Conservation (phyloP, 2,888 invertebrate genomes). For the Phragmatobia fuliginosa region DNA sequence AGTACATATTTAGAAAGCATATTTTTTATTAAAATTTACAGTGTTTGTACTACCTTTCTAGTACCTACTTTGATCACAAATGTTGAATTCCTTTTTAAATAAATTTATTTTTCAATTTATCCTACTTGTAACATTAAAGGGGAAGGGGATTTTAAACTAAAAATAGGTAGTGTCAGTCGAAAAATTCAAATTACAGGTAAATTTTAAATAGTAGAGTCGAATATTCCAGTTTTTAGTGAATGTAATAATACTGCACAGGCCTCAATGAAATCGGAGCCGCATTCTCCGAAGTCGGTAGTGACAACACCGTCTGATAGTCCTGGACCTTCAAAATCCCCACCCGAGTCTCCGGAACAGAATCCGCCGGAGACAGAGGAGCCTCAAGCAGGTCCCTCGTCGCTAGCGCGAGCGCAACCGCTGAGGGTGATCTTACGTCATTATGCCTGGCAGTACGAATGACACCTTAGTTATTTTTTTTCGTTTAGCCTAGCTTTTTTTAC, state of each 20-base stretch:
- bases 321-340: constrained; percentile 39
- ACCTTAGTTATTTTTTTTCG: constrained; percentile 79
- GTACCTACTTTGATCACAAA: constrained; percentile 58
- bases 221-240: constrained; percentile 42
- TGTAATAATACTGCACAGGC: constrained; percentile 65
- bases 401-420: constrained; percentile 74
- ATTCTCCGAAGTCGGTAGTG: constrained; percentile 69
- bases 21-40: constrained; percentile 37
- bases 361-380: constrained; percentile 65
- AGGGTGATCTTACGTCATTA: constrained; percentile 84
- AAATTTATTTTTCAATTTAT: constrained; percentile 28
- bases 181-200: neutral
- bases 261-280: constrained; percentile 64
- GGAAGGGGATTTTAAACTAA: constrained; percentile 57
- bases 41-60: constrained; percentile 55
- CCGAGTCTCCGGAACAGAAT: constrained; percentile 26
- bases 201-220: constrained; percentile 19
- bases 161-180: constrained; percentile 11
- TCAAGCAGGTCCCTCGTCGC: constrained; percentile 72
- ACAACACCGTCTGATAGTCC: constrained; percentile 58
- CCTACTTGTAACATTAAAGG: constrained; percentile 42
- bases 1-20: constrained; percentile 54
- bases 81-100: constrained; percentile 81
- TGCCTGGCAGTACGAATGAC: constrained; percentile 86
- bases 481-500: constrained; percentile 79